Percentiles rank a stretch among this genome's conserved stretches.
phyloP scores from a whole-genome alignment of 2,113 vertebrate genomes.

The Polypterus bichir region DNA sequence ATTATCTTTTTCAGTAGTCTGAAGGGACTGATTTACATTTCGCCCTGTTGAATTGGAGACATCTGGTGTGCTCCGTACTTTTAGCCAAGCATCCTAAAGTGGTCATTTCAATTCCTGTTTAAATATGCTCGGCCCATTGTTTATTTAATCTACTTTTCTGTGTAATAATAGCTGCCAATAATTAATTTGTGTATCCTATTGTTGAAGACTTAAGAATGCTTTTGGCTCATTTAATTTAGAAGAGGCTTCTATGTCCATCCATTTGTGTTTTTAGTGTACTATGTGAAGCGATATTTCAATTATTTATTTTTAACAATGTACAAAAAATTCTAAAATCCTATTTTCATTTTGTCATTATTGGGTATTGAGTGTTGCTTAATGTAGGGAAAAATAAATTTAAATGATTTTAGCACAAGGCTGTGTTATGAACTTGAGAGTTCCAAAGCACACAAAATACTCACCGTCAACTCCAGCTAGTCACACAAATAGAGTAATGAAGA shows the following conservation, averaged over 20 bases:
- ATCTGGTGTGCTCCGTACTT: constrained; percentile 53
- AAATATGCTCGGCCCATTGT: constrained; percentile 62
- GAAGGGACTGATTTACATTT: constrained; percentile 52
- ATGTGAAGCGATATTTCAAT: too few species aligned
- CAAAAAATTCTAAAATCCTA: too few species aligned
- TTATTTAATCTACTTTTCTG: constrained; percentile 41
- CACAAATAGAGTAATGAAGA: too few species aligned
- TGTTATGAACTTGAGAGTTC: too few species aligned
- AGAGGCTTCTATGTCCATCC: background rate
- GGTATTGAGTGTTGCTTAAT: too few species aligned
- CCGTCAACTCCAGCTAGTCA: too few species aligned
- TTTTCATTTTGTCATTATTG: too few species aligned
- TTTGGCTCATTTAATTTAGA: too few species aligned
- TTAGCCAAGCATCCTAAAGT: constrained; percentile 33
- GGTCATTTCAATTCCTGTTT: constrained; percentile 44
- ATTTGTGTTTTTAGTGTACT: background rate
- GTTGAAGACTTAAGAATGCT: background rate
- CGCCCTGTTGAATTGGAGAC: constrained; percentile 53
- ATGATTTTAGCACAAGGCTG: too few species aligned
- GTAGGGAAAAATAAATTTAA: too few species aligned
- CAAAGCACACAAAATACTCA: too few species aligned
- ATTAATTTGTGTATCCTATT: constrained; percentile 28
- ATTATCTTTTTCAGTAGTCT: constrained; percentile 58
- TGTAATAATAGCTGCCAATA: constrained; percentile 58
- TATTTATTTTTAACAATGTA: too few species aligned